Percentiles rank a stretch among this genome's conserved stretches.
phyloP scores from a whole-genome alignment of 2,113 vertebrate species.

The Mirounga angustirostris region DNA sequence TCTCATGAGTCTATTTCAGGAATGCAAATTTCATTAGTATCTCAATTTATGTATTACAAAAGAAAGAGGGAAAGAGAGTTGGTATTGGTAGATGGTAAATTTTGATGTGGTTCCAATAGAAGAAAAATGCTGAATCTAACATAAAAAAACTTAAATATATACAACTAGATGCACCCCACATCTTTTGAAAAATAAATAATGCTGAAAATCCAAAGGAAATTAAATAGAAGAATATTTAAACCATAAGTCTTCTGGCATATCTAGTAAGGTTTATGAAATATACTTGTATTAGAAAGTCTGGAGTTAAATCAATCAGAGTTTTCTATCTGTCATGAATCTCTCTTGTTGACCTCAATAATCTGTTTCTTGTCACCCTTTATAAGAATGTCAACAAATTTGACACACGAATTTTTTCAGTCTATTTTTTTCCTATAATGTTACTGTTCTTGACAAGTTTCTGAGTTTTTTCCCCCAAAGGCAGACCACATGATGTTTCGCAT shows the following conservation, averaged over 20 bases:
- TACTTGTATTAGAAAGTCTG: neutral
- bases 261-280: neutral
- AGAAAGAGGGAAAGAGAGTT: neutral
- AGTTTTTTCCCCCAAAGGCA: neutral
- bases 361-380: neutral
- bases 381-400: slow-evolving; percentile 29
- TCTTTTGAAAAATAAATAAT: slow-evolving; percentile 14
- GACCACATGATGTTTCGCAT: neutral
- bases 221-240: neutral
- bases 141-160: neutral
- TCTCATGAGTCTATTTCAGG: neutral
- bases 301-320: neutral
- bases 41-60: neutral
- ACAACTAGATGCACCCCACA: neutral
- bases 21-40: neutral
- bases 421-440: neutral
- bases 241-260: neutral
- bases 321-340: neutral
- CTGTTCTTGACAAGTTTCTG: neutral
- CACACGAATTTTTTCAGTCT: neutral
- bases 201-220: neutral
- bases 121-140: neutral
- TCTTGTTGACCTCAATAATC: neutral
- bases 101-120: neutral
- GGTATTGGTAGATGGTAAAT: neutral